These are phyloP conservation scores for Drosophila pullipes DNA, from an alignment of 2,888 invertebrate species.

Conservation along the genomic window DNA sequence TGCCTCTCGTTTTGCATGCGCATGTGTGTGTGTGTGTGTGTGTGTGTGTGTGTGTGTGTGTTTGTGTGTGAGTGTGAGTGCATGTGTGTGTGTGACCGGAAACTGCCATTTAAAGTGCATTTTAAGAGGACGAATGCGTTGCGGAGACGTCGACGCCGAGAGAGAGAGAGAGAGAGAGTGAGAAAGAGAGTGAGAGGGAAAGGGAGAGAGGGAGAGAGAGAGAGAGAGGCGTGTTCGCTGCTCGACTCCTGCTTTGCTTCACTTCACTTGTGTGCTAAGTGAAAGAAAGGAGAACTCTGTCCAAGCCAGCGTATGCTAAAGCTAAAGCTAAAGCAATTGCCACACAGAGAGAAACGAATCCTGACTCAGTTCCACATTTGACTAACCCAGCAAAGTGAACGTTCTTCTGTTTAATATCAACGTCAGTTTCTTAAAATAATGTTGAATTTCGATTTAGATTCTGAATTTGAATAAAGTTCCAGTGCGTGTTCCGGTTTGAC, in stretches of 20 bases:
- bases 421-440: not conserved
- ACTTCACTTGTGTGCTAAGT: constrained; percentile 70
- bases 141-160: constrained; percentile 39
- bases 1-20: constrained; percentile 4
- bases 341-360: not conserved
- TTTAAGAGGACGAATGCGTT: constrained; percentile 73
- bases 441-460: not conserved
- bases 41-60: constrained; percentile 14
- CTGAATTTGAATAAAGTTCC: too few relatives aligned
- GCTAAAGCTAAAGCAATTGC: not conserved
- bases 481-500: too few relatives aligned
- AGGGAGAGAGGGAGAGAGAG: not conserved
- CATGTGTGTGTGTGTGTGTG: constrained; percentile 20
- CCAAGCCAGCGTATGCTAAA: constrained; percentile 23
- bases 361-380: not conserved
- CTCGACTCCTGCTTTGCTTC: constrained; percentile 57
- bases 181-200: not conserved
- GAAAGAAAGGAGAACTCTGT: constrained; percentile 65
- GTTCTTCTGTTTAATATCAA: not conserved
- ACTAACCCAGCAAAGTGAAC: not conserved
- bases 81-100: constrained; percentile 74
- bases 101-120: constrained; percentile 84
- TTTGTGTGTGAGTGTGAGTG: constrained; percentile 18
- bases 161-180: not conserved
- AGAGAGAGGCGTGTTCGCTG: constrained; percentile 4